A percentile compares a stretch with the other conserved stretches of the same genome.
phyloP scores from a whole-genome alignment of 2,888 invertebrate species.

The Drosophila fungiperda region DNA sequence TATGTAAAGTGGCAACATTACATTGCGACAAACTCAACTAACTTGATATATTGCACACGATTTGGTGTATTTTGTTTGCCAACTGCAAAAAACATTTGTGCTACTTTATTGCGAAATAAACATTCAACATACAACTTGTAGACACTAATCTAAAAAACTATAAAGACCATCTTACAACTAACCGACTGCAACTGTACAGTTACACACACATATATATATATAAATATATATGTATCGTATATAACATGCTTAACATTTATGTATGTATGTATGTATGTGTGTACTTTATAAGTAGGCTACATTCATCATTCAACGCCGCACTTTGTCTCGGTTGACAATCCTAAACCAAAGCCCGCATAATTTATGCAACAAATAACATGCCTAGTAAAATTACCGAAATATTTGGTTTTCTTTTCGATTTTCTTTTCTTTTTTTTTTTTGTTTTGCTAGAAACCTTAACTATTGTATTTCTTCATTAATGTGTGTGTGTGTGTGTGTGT shows the following conservation, averaged over 20 bases:
- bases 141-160: constrained; percentile 45
- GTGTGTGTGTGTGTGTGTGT: constrained; percentile 21
- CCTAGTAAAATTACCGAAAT: constrained; percentile 24
- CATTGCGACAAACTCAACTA: constrained; percentile 25
- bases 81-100: constrained; percentile 43
- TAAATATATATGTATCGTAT: constrained; percentile 29
- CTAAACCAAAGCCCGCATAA: constrained; percentile 42
- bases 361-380: constrained; percentile 59
- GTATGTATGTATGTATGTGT: constrained; percentile 35
- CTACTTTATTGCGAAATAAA: constrained; percentile 35
- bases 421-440: background rate
- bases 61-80: constrained; percentile 6
- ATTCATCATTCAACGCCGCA: constrained; percentile 2
- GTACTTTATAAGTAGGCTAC: constrained; percentile 43
- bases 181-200: constrained; percentile 35
- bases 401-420: constrained; percentile 17
- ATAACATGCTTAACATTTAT: constrained; percentile 57
- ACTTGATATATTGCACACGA: constrained; percentile 50
- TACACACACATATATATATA: constrained; percentile 22
- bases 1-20: constrained; percentile 2
- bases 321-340: constrained; percentile 1
- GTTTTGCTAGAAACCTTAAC: constrained; percentile 68
- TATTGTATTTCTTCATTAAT: constrained; percentile 48
- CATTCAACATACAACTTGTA: constrained; percentile 36
- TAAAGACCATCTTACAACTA: constrained; percentile 42